A percentile compares a stretch with the other conserved stretches of the same genome.
Evolutionary conservation across 1,140 invertebrate genomes (phyloP).

Genomic region (Procambarus clarkii): DNA sequence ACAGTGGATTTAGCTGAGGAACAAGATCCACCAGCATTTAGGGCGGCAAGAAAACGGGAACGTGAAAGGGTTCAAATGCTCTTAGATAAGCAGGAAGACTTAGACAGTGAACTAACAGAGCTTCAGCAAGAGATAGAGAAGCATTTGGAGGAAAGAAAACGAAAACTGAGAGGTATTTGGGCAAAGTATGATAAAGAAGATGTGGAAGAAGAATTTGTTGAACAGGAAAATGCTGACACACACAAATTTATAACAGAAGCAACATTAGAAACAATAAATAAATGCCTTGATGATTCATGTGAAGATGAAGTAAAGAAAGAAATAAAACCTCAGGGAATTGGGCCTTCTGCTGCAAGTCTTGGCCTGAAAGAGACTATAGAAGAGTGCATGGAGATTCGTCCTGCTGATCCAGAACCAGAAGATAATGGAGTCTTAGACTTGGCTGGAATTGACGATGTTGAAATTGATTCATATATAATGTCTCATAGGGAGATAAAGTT

Average conservation of each 20-base stretch:
- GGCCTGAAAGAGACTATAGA: slow-evolving; percentile 75
- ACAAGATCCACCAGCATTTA: slow-evolving; percentile 96
- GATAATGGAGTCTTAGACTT: slow-evolving; percentile 84
- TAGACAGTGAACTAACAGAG: slow-evolving; percentile 76
- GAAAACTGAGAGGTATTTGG: slow-evolving; percentile 80
- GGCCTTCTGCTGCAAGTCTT: slow-evolving; percentile 75
- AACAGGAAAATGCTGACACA: slow-evolving; percentile 59
- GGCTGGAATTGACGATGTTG: slow-evolving; percentile 89
- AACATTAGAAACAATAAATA: slow-evolving; percentile 63
- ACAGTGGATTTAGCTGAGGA: slow-evolving; percentile 97
- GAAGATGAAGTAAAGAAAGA: slow-evolving; percentile 45
- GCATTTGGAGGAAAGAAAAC: slow-evolving; percentile 82
- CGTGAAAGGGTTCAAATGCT: slow-evolving; percentile 79
- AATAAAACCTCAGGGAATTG: slow-evolving; percentile 52
- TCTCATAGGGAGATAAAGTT: slow-evolving; percentile 85
- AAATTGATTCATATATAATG: slow-evolving; percentile 92
- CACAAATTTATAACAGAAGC: slow-evolving; percentile 68
- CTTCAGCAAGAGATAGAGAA: slow-evolving; percentile 78
- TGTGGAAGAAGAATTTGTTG: slow-evolving; percentile 15
- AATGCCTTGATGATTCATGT: slow-evolving; percentile 63
- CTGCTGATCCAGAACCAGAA: slow-evolving; percentile 73
- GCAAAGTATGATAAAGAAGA: slow-evolving; percentile 65
- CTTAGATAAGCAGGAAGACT: slow-evolving; percentile 77
- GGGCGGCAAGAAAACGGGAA: slow-evolving; percentile 90
- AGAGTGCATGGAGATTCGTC: slow-evolving; percentile 74